A percentile compares a stretch with the other conserved stretches of the same genome.
phyloP scores from a whole-genome alignment of 2,797 vertebrate species.

The Odontamblyopus rebecca region DNA sequence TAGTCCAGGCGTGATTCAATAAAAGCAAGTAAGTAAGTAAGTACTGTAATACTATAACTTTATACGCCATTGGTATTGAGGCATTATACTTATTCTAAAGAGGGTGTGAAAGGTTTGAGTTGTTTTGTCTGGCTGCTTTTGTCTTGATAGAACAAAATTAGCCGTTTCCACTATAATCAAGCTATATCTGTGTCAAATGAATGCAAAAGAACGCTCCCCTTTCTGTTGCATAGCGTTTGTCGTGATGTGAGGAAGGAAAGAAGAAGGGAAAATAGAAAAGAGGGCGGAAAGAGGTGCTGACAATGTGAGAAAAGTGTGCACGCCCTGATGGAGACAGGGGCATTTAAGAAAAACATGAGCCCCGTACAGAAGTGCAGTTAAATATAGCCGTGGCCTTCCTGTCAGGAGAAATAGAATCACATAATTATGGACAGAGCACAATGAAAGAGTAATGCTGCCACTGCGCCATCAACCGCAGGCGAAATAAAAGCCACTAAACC shows the following conservation, averaged over 20 bases:
- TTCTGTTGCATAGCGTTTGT: no score
- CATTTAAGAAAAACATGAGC: slow-evolving; percentile 38
- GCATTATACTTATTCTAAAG: no score
- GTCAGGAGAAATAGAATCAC: slow-evolving; percentile 33
- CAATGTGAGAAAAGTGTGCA: slow-evolving; percentile 49
- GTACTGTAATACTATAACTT: no score
- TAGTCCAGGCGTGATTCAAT: no score
- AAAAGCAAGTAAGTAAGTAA: no score
- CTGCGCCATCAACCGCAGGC: slow-evolving; percentile 11
- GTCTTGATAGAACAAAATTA: no score
- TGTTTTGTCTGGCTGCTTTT: no score
- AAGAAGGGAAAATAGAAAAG: not conserved
- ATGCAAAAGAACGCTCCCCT: no score
- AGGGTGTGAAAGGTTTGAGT: no score
- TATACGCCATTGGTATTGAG: no score
- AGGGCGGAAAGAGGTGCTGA: slow-evolving; percentile 33
- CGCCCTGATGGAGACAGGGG: slow-evolving; percentile 18
- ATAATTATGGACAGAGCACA: slow-evolving; percentile 22
- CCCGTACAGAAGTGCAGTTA: slow-evolving; percentile 38
- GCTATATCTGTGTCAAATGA: no score
- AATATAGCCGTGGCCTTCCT: slow-evolving; percentile 43
- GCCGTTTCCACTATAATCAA: no score
- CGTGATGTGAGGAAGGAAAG: not conserved
- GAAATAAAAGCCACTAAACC: not conserved
- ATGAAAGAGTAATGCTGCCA: slow-evolving; percentile 28